Evolutionary conservation across 2,797 vertebrate genomes (phyloP).

Genomic region (Pristis pectinata): DNA sequence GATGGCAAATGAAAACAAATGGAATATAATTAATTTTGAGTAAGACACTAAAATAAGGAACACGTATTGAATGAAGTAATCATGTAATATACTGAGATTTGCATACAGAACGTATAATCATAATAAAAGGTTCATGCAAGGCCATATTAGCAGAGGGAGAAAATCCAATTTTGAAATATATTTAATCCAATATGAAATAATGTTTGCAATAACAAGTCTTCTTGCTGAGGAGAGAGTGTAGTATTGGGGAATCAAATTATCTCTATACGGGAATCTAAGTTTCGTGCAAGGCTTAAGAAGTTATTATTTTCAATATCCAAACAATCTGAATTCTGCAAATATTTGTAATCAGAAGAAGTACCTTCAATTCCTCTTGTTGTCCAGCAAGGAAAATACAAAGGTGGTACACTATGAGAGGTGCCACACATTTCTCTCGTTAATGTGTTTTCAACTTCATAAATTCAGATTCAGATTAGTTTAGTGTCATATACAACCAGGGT

Average conservation of each 20-base stretch:
- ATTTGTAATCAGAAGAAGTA: background rate
- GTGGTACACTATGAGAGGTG: background rate
- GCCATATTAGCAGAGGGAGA: background rate
- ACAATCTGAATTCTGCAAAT: background rate
- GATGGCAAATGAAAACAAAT: background rate
- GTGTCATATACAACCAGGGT: no score
- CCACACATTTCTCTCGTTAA: background rate
- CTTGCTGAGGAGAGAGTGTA: background rate
- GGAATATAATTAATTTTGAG: background rate
- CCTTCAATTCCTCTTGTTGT: background rate
- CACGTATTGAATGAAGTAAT: background rate
- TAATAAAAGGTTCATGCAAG: background rate
- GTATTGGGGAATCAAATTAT: background rate
- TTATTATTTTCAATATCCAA: background rate
- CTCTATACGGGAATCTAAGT: background rate
- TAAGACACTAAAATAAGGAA: background rate
- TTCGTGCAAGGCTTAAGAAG: background rate
- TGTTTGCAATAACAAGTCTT: background rate
- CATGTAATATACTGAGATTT: background rate
- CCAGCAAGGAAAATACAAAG: background rate
- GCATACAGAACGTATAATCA: background rate
- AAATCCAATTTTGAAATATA: background rate
- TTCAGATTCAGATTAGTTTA: no score
- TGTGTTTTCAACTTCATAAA: background rate
- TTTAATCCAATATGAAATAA: background rate